Evolutionary conservation across 2,888 invertebrate genomes (phyloP).

Genomic region (Amphipyra tragopoginis): DNA sequence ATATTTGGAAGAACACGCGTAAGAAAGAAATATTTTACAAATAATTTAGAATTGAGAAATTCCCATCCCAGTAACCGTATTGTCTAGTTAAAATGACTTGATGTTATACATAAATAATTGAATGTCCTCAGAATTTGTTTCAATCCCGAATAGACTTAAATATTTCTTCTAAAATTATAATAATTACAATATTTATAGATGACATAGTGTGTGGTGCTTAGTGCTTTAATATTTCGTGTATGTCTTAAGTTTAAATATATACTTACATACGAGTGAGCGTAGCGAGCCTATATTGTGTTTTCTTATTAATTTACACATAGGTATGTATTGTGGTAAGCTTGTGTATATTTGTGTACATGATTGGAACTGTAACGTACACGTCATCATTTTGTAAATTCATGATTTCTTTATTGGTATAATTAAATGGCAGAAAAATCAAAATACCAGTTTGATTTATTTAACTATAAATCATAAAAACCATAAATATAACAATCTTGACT

Average conservation of each 20-base stretch:
- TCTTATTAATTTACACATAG: constrained; percentile 19
- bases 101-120: constrained; percentile 37
- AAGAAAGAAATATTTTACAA: constrained; percentile 1
- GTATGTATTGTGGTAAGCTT: constrained; percentile 51
- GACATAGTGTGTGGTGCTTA: constrained; percentile 39
- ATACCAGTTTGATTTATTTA: background rate
- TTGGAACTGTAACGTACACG: constrained; percentile 48
- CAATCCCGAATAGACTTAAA: background rate
- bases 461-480: too few relatives aligned
- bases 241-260: background rate
- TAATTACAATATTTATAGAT: constrained; percentile 18
- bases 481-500: background rate
- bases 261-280: constrained; percentile 49
- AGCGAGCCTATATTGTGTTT: constrained; percentile 49
- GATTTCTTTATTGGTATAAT: constrained; percentile 8
- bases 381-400: constrained; percentile 8
- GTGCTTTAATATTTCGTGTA: constrained; percentile 36
- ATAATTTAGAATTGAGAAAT: constrained; percentile 13
- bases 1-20: constrained; percentile 21
- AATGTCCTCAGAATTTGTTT: background rate
- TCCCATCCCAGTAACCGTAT: constrained; percentile 9
- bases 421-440: constrained; percentile 7
- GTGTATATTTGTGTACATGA: constrained; percentile 43
- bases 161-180: constrained; percentile 9
- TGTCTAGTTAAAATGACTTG: constrained; percentile 1